Conservation (phyloP, 2,888 invertebrate species). For the Pheosia tremula region DNA sequence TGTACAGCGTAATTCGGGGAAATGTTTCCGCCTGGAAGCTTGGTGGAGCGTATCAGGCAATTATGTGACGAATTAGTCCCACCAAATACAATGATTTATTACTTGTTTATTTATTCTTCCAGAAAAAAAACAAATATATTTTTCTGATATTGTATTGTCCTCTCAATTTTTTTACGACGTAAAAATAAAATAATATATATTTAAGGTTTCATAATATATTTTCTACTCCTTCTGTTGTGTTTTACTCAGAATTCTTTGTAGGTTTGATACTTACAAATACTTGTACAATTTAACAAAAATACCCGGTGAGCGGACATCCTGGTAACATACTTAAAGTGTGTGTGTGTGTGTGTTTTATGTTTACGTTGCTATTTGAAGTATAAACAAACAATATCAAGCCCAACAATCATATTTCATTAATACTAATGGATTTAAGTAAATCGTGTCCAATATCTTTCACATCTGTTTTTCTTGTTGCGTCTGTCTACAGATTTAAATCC, state of each 20-base stretch:
- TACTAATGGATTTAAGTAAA: constrained; percentile 8
- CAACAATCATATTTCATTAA: constrained; percentile 12
- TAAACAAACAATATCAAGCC: background rate
- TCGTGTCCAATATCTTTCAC: constrained; percentile 15
- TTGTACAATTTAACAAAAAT: no score
- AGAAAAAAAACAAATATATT: no score
- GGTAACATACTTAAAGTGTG: background rate
- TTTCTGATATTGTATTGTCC: no score
- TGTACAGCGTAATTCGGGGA: constrained; percentile 9
- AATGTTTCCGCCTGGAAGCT: background rate
- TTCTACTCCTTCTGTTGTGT: no score
- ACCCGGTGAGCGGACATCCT: no score
- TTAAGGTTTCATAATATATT: no score
- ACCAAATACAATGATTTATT: background rate
- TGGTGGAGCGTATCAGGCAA: background rate
- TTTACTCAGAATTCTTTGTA: no score
- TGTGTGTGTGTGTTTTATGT: background rate
- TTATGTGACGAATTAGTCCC: background rate
- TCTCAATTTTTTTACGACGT: no score
- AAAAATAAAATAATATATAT: no score
- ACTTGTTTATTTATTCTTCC: no score
- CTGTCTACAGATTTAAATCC: constrained; percentile 23
- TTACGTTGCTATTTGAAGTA: background rate
- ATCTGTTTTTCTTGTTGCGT: constrained; percentile 26
- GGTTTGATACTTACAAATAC: no score